A percentile compares a stretch with the other conserved stretches of the same genome.
Conservation (phyloP, 2,888 invertebrate genomes). For the Zonitis immaculata region DNA sequence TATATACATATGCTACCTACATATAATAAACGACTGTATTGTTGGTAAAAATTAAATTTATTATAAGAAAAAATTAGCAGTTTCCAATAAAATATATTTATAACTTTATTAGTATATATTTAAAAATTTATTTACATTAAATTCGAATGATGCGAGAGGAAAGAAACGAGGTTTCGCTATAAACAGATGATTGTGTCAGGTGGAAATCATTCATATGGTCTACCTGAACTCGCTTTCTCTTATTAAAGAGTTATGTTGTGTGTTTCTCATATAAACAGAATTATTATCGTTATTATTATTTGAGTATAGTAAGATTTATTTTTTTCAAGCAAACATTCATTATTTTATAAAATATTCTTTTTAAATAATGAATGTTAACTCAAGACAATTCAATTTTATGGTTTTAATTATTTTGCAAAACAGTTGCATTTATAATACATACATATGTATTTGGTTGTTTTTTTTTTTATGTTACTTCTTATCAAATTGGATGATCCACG, state of each 20-base stretch:
- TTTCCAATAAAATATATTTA: too few relatives aligned
- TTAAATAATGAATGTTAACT: too few relatives aligned
- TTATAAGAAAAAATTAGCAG: too few relatives aligned
- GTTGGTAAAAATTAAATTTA: too few relatives aligned
- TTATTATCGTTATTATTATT: neutral
- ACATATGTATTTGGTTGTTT: neutral
- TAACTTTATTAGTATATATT: neutral
- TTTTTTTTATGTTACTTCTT: slow-evolving; percentile 8
- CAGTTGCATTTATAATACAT: neutral
- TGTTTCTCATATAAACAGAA: neutral
- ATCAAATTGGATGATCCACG: slow-evolving; percentile 15
- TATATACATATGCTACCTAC: too few relatives aligned
- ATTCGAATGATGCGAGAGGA: neutral
- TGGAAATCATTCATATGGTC: slow-evolving; percentile 24
- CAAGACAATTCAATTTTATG: too few relatives aligned
- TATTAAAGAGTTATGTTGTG: slow-evolving; percentile 12
- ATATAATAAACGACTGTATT: too few relatives aligned
- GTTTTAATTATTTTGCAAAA: too few relatives aligned
- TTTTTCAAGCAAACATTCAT: neutral
- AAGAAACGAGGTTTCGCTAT: neutral
- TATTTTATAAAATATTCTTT: too few relatives aligned
- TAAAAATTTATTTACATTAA: neutral
- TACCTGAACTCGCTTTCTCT: slow-evolving; percentile 21
- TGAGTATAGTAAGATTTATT: too few relatives aligned
- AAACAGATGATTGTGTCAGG: slow-evolving; percentile 14